Evolutionary conservation across 2,113 vertebrate species (phyloP).

Genomic region (Cygnus atratus): DNA sequence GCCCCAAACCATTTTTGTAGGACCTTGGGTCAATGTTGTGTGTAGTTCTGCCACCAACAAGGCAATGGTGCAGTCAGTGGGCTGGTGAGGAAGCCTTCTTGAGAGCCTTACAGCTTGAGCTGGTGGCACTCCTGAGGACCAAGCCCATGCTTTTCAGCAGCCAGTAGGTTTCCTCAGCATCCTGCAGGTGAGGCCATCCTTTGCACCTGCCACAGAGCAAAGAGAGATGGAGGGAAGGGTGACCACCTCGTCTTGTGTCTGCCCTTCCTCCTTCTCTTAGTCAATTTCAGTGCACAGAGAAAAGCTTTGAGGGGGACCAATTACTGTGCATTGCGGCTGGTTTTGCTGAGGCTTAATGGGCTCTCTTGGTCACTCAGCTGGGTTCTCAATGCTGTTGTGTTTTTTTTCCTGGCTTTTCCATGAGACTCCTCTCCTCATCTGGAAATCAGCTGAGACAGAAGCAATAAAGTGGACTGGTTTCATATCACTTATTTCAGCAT

Average conservation of each 20-base stretch:
- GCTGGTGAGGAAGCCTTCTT: not conserved
- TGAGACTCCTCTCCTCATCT: not conserved
- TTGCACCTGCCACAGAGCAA: not conserved
- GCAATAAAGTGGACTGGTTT: not conserved
- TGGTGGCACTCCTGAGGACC: not conserved
- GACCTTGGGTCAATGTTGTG: not conserved
- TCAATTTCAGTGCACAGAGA: not conserved
- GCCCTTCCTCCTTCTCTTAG: not conserved
- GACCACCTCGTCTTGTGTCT: not conserved
- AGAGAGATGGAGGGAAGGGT: not conserved
- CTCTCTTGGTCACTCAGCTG: not conserved
- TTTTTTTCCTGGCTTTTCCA: not conserved
- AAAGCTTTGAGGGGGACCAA: not conserved
- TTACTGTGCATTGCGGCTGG: not conserved
- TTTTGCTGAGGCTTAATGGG: not conserved
- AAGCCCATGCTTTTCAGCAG: not conserved
- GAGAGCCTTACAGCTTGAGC: not conserved
- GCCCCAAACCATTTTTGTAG: not conserved
- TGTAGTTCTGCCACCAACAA: rapidly evolving
- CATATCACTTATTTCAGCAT: not conserved
- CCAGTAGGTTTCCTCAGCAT: not conserved
- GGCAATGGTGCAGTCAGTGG: not conserved
- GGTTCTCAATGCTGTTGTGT: not conserved
- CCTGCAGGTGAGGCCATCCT: not conserved
- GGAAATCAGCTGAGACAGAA: not conserved